phyloP scores from a whole-genome alignment of 2,797 vertebrate genomes.

The Pangasius djambal region DNA sequence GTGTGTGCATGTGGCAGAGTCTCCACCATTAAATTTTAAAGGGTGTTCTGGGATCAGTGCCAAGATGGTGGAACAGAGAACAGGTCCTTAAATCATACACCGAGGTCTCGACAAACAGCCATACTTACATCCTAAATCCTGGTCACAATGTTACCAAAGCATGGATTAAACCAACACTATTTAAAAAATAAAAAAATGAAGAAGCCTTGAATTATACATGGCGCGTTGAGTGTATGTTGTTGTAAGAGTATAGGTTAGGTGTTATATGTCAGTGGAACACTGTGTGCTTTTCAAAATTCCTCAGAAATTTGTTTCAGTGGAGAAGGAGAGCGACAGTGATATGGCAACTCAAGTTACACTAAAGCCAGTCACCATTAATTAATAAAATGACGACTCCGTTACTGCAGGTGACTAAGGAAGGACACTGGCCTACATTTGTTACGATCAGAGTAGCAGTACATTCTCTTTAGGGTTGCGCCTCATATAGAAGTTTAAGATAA shows the following conservation, averaged over 20 bases:
- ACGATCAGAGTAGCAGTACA: background rate
- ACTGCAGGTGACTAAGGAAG: background rate
- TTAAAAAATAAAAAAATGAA: background rate
- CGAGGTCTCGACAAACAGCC: background rate
- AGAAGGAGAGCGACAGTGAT: conserved; percentile 52
- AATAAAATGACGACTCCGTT: conserved; percentile 65
- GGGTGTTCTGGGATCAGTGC: conserved; percentile 44
- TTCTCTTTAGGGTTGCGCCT: background rate
- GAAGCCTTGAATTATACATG: background rate
- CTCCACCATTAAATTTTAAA: conserved; percentile 55
- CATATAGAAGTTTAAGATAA: background rate
- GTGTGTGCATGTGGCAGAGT: background rate
- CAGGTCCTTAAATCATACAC: conserved; percentile 47
- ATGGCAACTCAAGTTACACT: conserved; percentile 54
- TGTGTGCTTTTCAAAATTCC: background rate
- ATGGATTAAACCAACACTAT: background rate
- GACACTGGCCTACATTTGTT: conserved; percentile 1
- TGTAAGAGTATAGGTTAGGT: conserved; percentile 1
- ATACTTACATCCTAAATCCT: background rate
- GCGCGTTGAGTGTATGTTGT: background rate
- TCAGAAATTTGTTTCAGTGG: background rate
- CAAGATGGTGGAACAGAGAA: conserved; percentile 26
- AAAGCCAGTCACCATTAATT: conserved; percentile 58
- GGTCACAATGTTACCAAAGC: background rate
- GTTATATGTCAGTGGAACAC: background rate